Evolutionary conservation across 2,888 invertebrate genomes (phyloP), one percentile per base, ranked within the genome.

Genomic region (Allacma fusca): DNA sequence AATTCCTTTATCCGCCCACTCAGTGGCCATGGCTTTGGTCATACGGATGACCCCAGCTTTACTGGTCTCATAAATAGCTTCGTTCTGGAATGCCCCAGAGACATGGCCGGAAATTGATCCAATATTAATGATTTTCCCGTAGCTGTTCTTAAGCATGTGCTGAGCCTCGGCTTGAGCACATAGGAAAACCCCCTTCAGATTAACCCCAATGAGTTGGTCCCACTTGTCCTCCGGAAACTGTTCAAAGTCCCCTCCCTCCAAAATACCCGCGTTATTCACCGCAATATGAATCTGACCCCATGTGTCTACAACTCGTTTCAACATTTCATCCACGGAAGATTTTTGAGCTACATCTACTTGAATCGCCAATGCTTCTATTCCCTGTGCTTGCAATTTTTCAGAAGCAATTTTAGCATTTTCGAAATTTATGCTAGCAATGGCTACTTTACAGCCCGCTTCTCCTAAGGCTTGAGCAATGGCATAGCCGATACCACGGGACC

Each of bases 331-430:
- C 16, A 81, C 81, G 23, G 80, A 75, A 57, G 79, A 73, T 59
- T 83, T 83, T 50, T 81, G 81, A 65, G 82, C 80, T 21, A 83
- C 81, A 76, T 83, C 82, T 13, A 80, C 81, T 76, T 81, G 77
- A 34, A 83, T 76, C 13, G 82, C 81, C 21, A 83, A 23, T 28
- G 78, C 78, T 40, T 74, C 75, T 40, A 83, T 83, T 13, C 81
- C 81, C 12, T 74, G 67, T 43, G 44, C 44, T 26, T n/a, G 2
- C 19, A 83, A 74, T 43, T 81, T 79, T 19, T 19, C 50, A 2
- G 70, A 77, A n/a, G 81, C 82, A 7, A 72, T 80, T 70, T 83
- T 78, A n/a, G 81, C 82, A 64, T 81, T 76, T 29, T 44, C 62
- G 4, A 80, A 16, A 40, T 81, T 80, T 62, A 81, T 69, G 75